These are phyloP conservation scores for Podarcis raffonei DNA, from an alignment of 2,113 vertebrate species.

Conservation along the genomic window DNA sequence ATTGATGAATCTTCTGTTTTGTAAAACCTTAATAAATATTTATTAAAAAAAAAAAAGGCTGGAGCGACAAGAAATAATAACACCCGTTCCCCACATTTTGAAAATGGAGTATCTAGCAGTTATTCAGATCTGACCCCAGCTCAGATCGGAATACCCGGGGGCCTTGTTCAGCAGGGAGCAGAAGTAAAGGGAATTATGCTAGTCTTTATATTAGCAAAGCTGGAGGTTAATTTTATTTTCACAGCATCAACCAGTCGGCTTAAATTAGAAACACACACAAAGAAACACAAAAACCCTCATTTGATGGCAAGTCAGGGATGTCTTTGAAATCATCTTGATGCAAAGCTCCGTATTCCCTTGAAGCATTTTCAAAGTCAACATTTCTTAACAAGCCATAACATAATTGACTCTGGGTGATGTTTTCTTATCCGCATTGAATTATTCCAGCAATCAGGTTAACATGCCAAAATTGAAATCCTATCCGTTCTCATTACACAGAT, in stretches of 20 bases:
- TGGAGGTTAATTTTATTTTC: background rate
- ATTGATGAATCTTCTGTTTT: no score
- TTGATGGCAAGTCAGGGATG: background rate
- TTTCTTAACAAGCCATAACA: constrained; percentile 40
- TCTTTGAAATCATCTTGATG: background rate
- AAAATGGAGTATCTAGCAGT: no score
- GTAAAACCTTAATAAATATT: no score
- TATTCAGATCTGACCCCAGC: background rate
- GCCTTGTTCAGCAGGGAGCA: background rate
- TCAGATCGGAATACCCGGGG: background rate
- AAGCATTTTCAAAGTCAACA: constrained; percentile 32
- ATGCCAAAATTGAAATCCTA: constrained; percentile 55
- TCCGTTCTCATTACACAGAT: constrained; percentile 55
- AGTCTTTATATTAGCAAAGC: background rate
- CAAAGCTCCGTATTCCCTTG: background rate
- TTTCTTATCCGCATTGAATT: constrained; percentile 55
- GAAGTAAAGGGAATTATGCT: background rate
- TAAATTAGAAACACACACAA: background rate
- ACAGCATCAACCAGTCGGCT: background rate
- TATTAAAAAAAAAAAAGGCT: no score
- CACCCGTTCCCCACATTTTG: background rate
- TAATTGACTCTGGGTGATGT: constrained; percentile 31
- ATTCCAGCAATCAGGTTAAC: constrained; percentile 45
- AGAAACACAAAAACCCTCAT: background rate
- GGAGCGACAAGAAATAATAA: no score